phyloP scores from a whole-genome alignment of 1,140 invertebrate species.

The Lepidurus packardi region DNA sequence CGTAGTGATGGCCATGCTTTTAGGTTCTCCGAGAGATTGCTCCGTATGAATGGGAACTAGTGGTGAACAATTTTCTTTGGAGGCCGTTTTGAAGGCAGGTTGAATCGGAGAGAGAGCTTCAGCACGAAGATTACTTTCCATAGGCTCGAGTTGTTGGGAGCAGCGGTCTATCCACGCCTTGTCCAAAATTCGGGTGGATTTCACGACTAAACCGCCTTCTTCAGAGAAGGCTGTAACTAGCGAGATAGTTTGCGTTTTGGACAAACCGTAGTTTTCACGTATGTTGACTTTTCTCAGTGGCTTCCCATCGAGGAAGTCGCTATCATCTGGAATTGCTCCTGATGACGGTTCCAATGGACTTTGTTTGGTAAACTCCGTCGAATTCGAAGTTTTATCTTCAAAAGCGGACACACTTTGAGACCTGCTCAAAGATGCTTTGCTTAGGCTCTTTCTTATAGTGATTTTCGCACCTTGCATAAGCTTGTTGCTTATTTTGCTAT shows the following conservation, averaged over 20 bases:
- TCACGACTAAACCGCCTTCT: neutral
- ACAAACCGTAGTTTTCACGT: neutral
- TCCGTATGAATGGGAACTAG: neutral
- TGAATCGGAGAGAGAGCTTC: neutral
- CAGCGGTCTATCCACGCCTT: neutral
- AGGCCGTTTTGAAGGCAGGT: neutral
- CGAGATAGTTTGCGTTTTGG: neutral
- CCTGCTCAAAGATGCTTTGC: neutral
- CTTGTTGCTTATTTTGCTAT: slow-evolving; percentile 27
- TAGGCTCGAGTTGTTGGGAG: neutral
- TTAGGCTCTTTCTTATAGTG: slow-evolving; percentile 26
- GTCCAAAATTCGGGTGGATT: neutral
- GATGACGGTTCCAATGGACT: neutral
- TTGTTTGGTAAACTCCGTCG: neutral
- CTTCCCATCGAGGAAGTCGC: neutral
- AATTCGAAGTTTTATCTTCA: neutral
- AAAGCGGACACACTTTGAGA: slow-evolving; percentile 13
- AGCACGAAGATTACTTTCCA: neutral
- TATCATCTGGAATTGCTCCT: neutral
- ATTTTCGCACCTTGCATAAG: slow-evolving; percentile 33
- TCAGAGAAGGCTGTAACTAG: neutral
- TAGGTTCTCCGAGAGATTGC: neutral
- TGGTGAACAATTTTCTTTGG: neutral
- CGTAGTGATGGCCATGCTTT: neutral
- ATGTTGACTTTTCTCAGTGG: neutral